Evolutionary conservation across 2,113 vertebrate species (phyloP).

Genomic region (Nycticorax nycticorax): DNA sequence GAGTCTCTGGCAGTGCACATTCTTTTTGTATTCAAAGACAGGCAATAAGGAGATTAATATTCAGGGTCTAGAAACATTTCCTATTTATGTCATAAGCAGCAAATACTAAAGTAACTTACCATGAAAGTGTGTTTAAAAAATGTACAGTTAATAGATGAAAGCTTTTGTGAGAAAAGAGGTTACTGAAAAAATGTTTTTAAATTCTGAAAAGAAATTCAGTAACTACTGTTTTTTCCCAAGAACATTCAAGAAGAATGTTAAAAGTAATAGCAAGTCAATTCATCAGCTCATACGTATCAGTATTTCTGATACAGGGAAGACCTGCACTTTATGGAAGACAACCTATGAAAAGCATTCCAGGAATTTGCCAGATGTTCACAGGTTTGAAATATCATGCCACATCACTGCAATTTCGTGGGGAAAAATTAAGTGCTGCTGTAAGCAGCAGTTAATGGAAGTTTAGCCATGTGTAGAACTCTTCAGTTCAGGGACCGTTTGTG

Average conservation of each 20-base stretch:
- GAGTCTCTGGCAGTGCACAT: conserved; percentile 52
- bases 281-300: background rate
- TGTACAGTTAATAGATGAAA: background rate
- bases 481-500: background rate
- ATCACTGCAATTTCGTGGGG: background rate
- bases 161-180: conserved; percentile 9
- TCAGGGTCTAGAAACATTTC: conserved; percentile 55
- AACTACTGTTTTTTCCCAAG: background rate
- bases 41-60: conserved; percentile 75
- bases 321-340: background rate
- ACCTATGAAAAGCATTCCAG: background rate
- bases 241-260: background rate
- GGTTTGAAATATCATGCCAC: background rate
- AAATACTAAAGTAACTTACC: conserved; percentile 53
- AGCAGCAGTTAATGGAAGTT: background rate
- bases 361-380: background rate
- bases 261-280: background rate
- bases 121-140: conserved; percentile 9
- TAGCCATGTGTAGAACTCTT: background rate
- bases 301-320: background rate
- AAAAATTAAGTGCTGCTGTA: background rate
- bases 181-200: conserved; percentile 9
- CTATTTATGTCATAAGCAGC: conserved; percentile 47
- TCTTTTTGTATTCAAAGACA: conserved; percentile 70
- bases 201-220: conserved; percentile 15